These are phyloP conservation scores for Sebastes kiyomatsui DNA, from an alignment of 2,797 vertebrate species.

Conservation along the genomic window DNA sequence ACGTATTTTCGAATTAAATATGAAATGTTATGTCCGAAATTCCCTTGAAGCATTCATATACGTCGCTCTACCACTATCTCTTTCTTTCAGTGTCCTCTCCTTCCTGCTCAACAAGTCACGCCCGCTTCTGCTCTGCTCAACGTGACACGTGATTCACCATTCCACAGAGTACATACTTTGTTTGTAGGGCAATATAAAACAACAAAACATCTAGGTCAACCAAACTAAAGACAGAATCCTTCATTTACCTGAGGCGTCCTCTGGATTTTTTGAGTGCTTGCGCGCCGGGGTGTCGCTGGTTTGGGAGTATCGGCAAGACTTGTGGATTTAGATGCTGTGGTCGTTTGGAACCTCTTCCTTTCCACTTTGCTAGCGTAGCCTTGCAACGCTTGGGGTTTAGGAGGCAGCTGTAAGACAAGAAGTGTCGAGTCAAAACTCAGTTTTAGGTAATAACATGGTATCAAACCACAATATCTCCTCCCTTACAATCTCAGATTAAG, in stretches of 20 bases:
- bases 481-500: neutral
- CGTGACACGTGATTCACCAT: conserved; percentile 16
- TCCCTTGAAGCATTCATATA: neutral
- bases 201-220: neutral
- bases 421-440: neutral
- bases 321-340: conserved; percentile 33
- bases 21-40: neutral
- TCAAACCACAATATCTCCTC: neutral
- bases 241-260: conserved; percentile 71
- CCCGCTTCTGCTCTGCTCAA: conserved; percentile 11
- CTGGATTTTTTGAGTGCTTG: conserved; percentile 57
- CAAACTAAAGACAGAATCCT: neutral
- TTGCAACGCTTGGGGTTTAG: conserved; percentile 86
- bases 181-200: neutral
- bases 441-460: neutral
- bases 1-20: neutral
- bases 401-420: conserved; percentile 80
- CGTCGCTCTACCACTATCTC: conserved; percentile 40
- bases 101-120: conserved; percentile 61
- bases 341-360: conserved; percentile 34
- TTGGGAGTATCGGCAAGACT: conserved; percentile 52
- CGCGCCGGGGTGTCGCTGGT: conserved; percentile 45
- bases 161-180: neutral
- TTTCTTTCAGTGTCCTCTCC: conserved; percentile 42
- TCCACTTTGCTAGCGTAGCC: conserved; percentile 69